Evolutionary conservation across 1,140 invertebrate species (phyloP), one percentile per base, ranked within the genome.

Genomic region (Augochlora pura): DNA sequence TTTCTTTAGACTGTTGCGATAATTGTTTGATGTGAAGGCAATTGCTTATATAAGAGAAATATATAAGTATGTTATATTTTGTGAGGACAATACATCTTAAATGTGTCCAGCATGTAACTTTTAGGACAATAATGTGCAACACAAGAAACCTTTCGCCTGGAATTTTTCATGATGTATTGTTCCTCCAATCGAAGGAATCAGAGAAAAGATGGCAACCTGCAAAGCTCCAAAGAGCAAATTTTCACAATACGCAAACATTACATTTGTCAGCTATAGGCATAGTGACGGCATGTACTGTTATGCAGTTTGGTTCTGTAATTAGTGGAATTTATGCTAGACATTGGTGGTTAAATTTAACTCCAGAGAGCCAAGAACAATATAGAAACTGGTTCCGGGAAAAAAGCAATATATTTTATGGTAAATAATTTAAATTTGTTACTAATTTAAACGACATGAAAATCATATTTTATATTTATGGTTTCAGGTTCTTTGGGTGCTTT

Each of bases 341-440:
- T 81, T 94, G 94, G 94, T 95, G 93, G 93, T 67, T 86, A 66
- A 88, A 75, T 7, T 88, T 94, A 79, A 91, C 92, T 12, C 77
- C 86, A 2, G 82, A 88, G 80, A 57, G 91, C 87, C 87, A 88
- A 89, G 67, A 91, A 82, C 72, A 86, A 77, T 73, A 88, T 86
- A 84, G 78, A 88, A 72, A 66, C 64, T 87, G 88, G 88, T 89
- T 87, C 21, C 80, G 6, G 10, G 73, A 77, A 68, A 87, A 79
- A 42, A 70, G 80, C 75, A 72, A 73, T 70, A 71, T 69, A 69
- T 83, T 91, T 72, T 69, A 87, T 38, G 90, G 90, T 89, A 76
- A 74, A 63, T 64, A 72, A 46, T 60, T 46, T 49, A 16, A 46
- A 79, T 23, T 9, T 39, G 42, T n/a, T 16, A 57, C 14, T 27